These are phyloP conservation scores for Apocrypta bakeri DNA, from an alignment of 1,140 invertebrate species.

Conservation along the genomic window DNA sequence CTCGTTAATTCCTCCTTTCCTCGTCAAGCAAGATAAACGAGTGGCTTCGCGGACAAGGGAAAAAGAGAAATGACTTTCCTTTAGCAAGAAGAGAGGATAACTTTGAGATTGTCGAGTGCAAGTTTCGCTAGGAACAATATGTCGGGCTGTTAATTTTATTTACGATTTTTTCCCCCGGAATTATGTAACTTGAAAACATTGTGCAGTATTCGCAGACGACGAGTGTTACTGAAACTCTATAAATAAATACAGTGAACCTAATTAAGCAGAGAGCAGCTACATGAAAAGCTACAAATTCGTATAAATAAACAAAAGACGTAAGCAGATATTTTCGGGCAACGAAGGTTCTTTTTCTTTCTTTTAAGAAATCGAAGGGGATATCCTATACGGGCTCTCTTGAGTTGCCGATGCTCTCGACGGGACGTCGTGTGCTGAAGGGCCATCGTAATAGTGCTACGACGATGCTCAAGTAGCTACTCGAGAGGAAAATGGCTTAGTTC, in stretches of 20 bases:
- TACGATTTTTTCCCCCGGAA: too few species aligned
- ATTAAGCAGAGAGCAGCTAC: not conserved
- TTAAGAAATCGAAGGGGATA: constrained; percentile 11
- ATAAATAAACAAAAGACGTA: constrained; percentile 28
- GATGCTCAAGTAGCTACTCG: constrained; percentile 55
- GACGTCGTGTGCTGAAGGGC: constrained; percentile 63
- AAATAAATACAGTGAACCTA: not conserved
- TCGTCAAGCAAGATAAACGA: constrained; percentile 75
- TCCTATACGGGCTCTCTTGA: constrained; percentile 59
- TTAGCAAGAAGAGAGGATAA: not conserved
- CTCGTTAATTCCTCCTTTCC: constrained; percentile 76
- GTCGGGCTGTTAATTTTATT: too few species aligned
- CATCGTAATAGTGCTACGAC: constrained; percentile 65
- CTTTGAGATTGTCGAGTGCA: constrained; percentile 7
- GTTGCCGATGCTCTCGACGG: constrained; percentile 67
- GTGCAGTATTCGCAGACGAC: too few species aligned
- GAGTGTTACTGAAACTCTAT: not conserved
- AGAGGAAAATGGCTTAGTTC: constrained; percentile 53
- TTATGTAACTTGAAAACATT: too few species aligned
- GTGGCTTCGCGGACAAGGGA: constrained; percentile 60
- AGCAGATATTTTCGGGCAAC: not conserved
- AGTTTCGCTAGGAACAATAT: too few species aligned
- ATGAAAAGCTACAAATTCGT: not conserved
- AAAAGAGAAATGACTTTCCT: constrained; percentile 21
- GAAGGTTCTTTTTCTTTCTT: not conserved